These are phyloP conservation scores for Platycheirus rosarum DNA, from an alignment of 2,888 invertebrate species.

Conservation along the genomic window DNA sequence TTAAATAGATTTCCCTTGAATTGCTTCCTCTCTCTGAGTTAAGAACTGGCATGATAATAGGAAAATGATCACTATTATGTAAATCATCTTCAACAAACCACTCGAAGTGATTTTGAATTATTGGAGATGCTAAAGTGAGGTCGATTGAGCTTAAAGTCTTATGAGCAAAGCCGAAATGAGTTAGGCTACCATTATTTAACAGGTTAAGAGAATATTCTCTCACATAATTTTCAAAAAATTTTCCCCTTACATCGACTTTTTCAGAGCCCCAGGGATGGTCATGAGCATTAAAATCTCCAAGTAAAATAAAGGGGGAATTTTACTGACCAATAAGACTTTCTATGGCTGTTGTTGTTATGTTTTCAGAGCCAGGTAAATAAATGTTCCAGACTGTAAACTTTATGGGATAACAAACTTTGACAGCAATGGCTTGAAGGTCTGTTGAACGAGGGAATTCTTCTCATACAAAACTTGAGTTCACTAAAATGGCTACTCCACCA, in stretches of 20 bases:
- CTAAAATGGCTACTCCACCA: slow-evolving; percentile 13
- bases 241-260: not conserved
- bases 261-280: slow-evolving; percentile 1
- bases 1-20: not conserved
- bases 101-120: not conserved
- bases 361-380: slow-evolving; percentile 4
- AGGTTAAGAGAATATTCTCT: not conserved
- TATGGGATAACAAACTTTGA: not conserved
- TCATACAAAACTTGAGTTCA: not conserved
- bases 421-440: slow-evolving; percentile 11
- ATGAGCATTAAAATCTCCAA: slow-evolving; percentile 12
- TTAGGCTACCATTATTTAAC: slow-evolving; percentile 5
- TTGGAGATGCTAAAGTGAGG: not conserved
- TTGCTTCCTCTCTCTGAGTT: too few relatives aligned
- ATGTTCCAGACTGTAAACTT: slow-evolving; percentile 5
- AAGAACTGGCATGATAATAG: slow-evolving; percentile 5
- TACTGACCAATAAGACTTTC: not conserved
- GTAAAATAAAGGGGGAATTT: not conserved
- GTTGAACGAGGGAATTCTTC: not conserved
- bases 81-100: slow-evolving; percentile 13
- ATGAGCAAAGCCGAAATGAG: slow-evolving; percentile 9
- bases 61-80: slow-evolving; percentile 20
- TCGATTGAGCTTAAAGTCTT: slow-evolving; percentile 10
- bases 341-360: not conserved
- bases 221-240: not conserved